phyloP scores from a whole-genome alignment of 2,113 vertebrate species.

The Motacilla alba region DNA sequence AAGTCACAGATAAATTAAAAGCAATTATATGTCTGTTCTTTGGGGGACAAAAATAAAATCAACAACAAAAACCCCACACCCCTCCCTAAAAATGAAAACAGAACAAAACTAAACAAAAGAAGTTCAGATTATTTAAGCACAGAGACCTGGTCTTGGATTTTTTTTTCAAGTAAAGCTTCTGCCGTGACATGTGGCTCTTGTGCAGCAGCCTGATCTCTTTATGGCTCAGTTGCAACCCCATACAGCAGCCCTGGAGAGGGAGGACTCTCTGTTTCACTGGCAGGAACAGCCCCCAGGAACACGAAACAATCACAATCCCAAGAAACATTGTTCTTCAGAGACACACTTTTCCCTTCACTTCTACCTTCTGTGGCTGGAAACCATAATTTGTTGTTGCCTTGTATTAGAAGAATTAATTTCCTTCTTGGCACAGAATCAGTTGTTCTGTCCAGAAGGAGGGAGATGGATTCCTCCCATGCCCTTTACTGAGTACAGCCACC shows the following conservation, averaged over 20 bases:
- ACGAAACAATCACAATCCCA: background rate
- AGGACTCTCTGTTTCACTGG: background rate
- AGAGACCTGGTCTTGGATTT: background rate
- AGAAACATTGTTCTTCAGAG: slow-evolving; percentile 14
- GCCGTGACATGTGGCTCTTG: background rate
- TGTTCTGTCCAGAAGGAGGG: background rate
- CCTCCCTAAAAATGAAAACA: background rate
- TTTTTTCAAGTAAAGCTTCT: background rate
- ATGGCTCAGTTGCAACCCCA: background rate
- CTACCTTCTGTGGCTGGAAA: background rate
- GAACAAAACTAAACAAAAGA: background rate
- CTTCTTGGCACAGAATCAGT: background rate
- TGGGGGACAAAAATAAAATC: background rate
- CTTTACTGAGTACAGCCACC: background rate
- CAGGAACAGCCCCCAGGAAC: background rate
- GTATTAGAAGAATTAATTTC: background rate
- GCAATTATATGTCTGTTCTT: background rate
- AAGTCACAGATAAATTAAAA: background rate
- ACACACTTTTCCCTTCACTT: background rate
- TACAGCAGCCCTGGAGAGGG: background rate
- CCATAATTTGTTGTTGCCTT: background rate
- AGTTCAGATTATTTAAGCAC: background rate
- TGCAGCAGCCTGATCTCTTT: background rate
- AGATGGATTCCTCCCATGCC: background rate
- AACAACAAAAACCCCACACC: rapidly evolving